Conservation (phyloP, 2,113 vertebrate genomes). For the Xerus inauris region DNA sequence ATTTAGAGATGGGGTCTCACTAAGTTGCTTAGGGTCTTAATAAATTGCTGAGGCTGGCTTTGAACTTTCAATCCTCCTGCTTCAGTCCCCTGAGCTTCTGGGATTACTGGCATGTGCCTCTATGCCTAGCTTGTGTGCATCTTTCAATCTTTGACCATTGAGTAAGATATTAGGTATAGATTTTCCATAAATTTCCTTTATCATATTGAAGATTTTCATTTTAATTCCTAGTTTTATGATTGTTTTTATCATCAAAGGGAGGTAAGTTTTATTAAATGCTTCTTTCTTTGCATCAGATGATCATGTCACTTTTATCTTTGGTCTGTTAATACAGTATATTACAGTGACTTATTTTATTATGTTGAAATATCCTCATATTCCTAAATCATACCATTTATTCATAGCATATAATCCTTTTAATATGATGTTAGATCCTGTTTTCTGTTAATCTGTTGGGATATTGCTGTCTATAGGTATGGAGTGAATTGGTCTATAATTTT, state of each 20-base stretch:
- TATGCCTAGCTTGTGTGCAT: too few relatives aligned
- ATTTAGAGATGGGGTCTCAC: too few relatives aligned
- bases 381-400: neutral
- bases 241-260: neutral
- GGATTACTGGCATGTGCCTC: too few relatives aligned
- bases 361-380: neutral
- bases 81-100: too few relatives aligned
- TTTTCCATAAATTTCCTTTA: neutral
- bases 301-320: neutral
- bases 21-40: too few relatives aligned
- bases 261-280: neutral
- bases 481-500: neutral
- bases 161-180: neutral
- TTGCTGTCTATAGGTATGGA: neutral
- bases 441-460: neutral
- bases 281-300: neutral
- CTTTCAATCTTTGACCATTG: neutral
- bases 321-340: too few relatives aligned
- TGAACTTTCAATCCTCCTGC: too few relatives aligned
- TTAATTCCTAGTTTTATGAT: neutral
- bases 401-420: neutral
- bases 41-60: too few relatives aligned
- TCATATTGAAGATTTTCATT: neutral
- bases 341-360: neutral
- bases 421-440: neutral